Base-by-base conservation (phyloP, 2,888 invertebrate genomes). In the Vanessa cardui region DNA sequence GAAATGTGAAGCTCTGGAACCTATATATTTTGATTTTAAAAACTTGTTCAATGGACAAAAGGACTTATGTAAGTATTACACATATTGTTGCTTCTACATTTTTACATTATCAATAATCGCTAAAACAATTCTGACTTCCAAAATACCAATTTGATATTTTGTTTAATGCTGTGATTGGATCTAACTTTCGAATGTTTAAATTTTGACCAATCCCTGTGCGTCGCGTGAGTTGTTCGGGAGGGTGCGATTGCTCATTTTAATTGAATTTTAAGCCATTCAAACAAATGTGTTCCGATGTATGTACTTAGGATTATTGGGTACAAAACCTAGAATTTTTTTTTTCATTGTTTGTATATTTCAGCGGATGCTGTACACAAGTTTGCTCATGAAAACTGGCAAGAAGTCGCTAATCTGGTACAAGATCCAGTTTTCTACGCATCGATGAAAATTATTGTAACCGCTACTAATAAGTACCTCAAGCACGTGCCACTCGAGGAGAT, bases 31-130 rank as follows among this genome's bases (percentile, higher is more conserved):
- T 46, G 76, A 79, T 9, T 82, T 85, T 50, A 71, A 72, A 39
- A 86, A 85, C 64, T 74, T 86, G 12, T 85, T 85, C 65, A 80
- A 84, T 58, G 86, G 85, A 45, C 75, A 78, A 21, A 77, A 84
- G 64, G 80, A 80, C 21, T 74, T 85, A 64, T 76, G 84, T 85
- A 73, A 76, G 72, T 73, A 69, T n/a, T 50, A 20, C 33, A 18
- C 49, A 49, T 21, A 52, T 8, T 49, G 4, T 49, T 49, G 5
- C 20, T 50, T 18, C 15, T 33, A 18, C 50, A 9, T 39, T 9
- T 39, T 39, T 39, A 9, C 9, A 2, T 39, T 9, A 39, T 39
- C 6, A 6, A 6, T 3, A 9, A 39, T 39, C 7, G 9, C 39
- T 39, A 39, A 39, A 39, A 39, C 39, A 0, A 39, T 12, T 39